Evolutionary conservation across 1,140 invertebrate genomes (phyloP), one percentile per base, ranked within the genome.

Genomic region (Diachasmimorpha longicaudata): DNA sequence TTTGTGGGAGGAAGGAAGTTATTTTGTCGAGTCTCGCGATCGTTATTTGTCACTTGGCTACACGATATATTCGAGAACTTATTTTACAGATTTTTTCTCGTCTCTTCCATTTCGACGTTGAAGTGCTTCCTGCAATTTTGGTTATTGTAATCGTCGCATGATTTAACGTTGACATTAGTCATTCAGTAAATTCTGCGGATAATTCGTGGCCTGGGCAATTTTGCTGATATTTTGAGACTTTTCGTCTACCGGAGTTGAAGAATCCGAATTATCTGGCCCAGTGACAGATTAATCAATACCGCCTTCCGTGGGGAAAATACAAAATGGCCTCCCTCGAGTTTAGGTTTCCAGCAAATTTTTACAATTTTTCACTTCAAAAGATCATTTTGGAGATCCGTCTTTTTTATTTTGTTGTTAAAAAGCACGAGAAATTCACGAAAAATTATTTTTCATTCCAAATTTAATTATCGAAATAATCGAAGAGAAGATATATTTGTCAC

Each of bases 231-330:
- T 21, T 67, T 31, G 42, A 42, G 13, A 0, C n/a, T 14, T 74
- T 68, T 68, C 6, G 14, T 68, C 0, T 16, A 14, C 10, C 14
- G n/a, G 69, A 25, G 23, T 52, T 13, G 23, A 72, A 72, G 66
- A 63, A 75, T 74, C 37, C 46, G 70, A 78, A 70, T 79, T 76
- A 75, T 79, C 75, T 78, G 79, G 76, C 79, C 80, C 79, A 81
- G 79, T 85, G 83, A 87, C 84, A 86, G 83, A 87, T 87, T 85
- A 88, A 89, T 89, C 87, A 88, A 88, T 88, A 88, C 88, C 83
- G 83, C 84, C 82, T 83, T 83, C 82, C 84, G 81, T 85, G 81
- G 82, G 80, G 83, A 80, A 85, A 84, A 87, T 87, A 88, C 87
- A 89, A 89, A 88, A 89, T 89, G 87, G 88, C 88, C 83, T 85